Conservation (phyloP, 1,140 invertebrate genomes). For the Drosophila sp. region DNA sequence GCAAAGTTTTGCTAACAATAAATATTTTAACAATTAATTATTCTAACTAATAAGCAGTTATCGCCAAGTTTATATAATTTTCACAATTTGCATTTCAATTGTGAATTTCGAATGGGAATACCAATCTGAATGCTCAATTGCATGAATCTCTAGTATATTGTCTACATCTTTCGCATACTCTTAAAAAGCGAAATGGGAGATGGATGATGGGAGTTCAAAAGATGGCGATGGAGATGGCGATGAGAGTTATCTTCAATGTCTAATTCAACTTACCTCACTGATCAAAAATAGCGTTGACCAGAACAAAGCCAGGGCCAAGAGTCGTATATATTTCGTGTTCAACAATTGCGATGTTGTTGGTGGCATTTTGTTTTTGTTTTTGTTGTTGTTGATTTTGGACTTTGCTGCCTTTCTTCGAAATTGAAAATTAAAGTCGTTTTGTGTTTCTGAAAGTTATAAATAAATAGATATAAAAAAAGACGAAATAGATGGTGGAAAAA, state of each 20-base stretch:
- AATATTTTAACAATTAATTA: conserved; percentile 62
- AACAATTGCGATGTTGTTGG: conserved; percentile 30
- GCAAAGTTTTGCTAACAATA: conserved; percentile 13
- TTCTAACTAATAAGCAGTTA: conserved; percentile 56
- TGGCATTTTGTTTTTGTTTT: conserved; percentile 34
- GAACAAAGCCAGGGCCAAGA: conserved; percentile 61
- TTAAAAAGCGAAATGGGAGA: background rate
- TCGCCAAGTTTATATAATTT: conserved; percentile 55
- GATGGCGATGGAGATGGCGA: background rate
- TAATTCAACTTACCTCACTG: conserved; percentile 73
- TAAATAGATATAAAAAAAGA: conserved; percentile 13
- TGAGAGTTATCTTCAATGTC: conserved; percentile 18
- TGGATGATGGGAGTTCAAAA: background rate
- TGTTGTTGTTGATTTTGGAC: conserved; percentile 23
- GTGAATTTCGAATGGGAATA: conserved; percentile 1
- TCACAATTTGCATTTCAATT: conserved; percentile 60
- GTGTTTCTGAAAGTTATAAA: conserved; percentile 48
- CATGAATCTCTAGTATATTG: conserved; percentile 19
- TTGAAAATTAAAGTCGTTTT: conserved; percentile 25
- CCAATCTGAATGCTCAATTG: conserved; percentile 53
- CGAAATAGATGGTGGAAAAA: background rate
- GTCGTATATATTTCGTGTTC: conserved; percentile 49
- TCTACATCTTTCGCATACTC: conserved; percentile 27
- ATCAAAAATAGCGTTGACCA: conserved; percentile 67
- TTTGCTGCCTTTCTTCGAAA: conserved; percentile 9